Conservation (phyloP, 2,888 invertebrate genomes). For the Orthosia gracilis region DNA sequence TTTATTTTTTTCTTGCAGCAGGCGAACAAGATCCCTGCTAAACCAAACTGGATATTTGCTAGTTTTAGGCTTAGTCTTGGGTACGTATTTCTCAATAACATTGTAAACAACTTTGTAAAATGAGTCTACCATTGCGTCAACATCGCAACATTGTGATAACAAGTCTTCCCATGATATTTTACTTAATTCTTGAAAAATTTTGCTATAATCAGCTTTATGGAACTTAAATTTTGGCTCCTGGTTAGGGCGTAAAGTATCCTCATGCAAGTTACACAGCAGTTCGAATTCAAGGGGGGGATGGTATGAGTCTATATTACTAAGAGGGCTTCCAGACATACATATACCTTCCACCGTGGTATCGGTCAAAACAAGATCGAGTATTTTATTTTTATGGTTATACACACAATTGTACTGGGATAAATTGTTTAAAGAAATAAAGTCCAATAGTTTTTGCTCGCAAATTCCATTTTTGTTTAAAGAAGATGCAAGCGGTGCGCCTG, state of each 20-base stretch:
- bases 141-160: neutral
- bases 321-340: no score
- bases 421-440: no score
- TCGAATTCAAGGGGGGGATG: constrained; percentile 3
- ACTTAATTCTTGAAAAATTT: neutral
- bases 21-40: no score
- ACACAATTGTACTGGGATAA: no score
- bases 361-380: no score
- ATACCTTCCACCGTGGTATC: no score
- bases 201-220: neutral
- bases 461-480: no score
- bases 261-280: neutral
- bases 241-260: neutral
- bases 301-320: neutral
- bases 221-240: neutral
- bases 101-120: no score
- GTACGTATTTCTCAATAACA: neutral
- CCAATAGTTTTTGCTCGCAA: no score
- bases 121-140: neutral
- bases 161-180: neutral
- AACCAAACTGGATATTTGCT: neutral
- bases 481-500: no score
- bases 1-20: no score
- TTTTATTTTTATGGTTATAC: no score
- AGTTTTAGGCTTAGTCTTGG: neutral